Evolutionary conservation across 2,113 vertebrate genomes (phyloP), one percentile per base, ranked within the genome.

Genomic region (Melanostigma gelatinosum): DNA sequence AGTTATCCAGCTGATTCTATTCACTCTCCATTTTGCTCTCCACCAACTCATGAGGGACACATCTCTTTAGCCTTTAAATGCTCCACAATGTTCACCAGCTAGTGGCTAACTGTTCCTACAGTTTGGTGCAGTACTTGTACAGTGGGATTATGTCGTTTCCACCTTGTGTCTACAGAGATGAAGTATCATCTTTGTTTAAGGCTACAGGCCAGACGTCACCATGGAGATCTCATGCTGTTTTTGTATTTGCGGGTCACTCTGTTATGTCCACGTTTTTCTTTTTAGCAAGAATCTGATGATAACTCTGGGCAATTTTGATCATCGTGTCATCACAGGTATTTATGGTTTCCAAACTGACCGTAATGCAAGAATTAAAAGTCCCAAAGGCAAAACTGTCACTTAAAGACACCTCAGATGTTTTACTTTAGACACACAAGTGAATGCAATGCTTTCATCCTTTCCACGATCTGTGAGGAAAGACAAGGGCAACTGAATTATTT

Each of bases 251-350:
- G 2, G 24, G 57, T 69, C 66, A 54, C 65, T 10, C 0, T 86
- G 74, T 85, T 84, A 8, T 84, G 84, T 88, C 82, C 81, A 24
- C 24, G 4, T 44, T 67, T 66, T 58, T 79, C 74, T 80, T 57
- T n/a, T 61, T 73, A 71, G 71, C 4, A 44, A 8, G 18, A 24
- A 40, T 81, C 16, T 72, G 74, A 76, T 82, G 66, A 32, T 85
- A 87, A 83, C 72, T 69, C 79, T 71, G 75, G 24, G 18, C 12
- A 65, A 27, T 73, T 77, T 58, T 6, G 48, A 27, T 38, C 38
- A 60, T 13, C 20, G 6, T 3, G 27, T 52, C 65, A 12, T 40
- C 20, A 38, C 40, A 46, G 42, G 58, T 55, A 4, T 73, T 68
- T 18, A 70, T 66, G 42, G 64, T 76, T 84, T 58, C 38, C 22